These are phyloP conservation scores for Numida meleagris DNA, from an alignment of 2,113 vertebrate species.

Conservation along the genomic window DNA sequence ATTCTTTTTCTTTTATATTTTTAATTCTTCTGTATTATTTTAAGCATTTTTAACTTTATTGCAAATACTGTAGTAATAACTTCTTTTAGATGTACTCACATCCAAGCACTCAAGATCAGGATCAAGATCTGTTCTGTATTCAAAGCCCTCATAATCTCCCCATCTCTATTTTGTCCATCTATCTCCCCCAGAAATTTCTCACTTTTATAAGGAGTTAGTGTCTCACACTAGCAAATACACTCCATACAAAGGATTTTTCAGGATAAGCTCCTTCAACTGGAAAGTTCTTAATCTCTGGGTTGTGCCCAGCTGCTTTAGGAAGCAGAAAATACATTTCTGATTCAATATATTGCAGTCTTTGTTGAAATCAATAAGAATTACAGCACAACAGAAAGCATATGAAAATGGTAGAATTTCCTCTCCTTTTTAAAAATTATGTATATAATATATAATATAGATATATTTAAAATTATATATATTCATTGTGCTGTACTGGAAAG, in stretches of 20 bases:
- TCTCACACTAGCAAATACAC: neutral
- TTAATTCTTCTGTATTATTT: neutral
- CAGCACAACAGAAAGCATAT: neutral
- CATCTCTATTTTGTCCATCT: neutral
- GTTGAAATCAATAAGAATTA: neutral
- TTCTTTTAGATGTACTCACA: neutral
- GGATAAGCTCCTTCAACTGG: neutral
- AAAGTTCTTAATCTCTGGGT: neutral
- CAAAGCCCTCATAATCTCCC: neutral
- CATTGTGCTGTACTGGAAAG: neutral
- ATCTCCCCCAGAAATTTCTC: neutral
- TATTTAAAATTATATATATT: too few species aligned
- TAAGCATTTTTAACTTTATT: neutral
- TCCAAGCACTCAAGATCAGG: neutral
- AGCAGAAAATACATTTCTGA: neutral
- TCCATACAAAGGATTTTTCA: neutral
- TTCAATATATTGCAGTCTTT: neutral
- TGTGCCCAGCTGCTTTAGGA: neutral
- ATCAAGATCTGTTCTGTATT: neutral
- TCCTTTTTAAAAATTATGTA: neutral
- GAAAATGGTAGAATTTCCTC: neutral
- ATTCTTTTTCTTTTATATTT: neutral
- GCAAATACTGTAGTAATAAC: neutral
- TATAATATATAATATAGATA: too few species aligned
- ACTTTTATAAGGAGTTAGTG: neutral